Conservation (phyloP, 2,888 invertebrate genomes). For the Ochropleura plecta region DNA sequence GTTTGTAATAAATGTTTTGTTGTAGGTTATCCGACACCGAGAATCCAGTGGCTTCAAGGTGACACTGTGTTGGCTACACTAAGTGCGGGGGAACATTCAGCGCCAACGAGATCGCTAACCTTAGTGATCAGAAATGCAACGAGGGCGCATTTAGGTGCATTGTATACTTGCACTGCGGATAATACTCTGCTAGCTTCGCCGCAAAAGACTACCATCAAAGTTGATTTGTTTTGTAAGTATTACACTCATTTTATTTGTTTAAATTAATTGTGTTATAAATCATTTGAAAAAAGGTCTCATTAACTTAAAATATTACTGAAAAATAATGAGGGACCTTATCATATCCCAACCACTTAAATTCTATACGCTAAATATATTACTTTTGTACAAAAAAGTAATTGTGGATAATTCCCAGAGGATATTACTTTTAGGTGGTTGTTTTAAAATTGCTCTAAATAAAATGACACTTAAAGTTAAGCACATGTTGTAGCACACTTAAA, state of each 20-base stretch:
- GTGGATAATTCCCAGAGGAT: slow-evolving; percentile 18
- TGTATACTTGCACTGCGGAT: slow-evolving; percentile 93
- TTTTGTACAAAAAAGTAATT: slow-evolving; percentile 29
- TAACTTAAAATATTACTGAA: slow-evolving; percentile 8
- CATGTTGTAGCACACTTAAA: slow-evolving; percentile 23
- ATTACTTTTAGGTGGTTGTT: slow-evolving; percentile 4
- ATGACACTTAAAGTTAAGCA: slow-evolving; percentile 30
- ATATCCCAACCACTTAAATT: slow-evolving; percentile 6
- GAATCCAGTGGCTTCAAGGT: slow-evolving; percentile 86
- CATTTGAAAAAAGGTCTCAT: slow-evolving; percentile 15
- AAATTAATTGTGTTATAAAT: neutral
- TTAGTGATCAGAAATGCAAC: slow-evolving; percentile 83
- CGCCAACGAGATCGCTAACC: slow-evolving; percentile 77
- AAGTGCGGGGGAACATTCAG: slow-evolving; percentile 77
- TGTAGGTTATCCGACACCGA: slow-evolving; percentile 86
- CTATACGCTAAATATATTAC: slow-evolving; percentile 17
- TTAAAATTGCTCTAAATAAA: slow-evolving; percentile 27
- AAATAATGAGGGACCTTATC: slow-evolving; percentile 30
- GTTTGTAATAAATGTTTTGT: slow-evolving; percentile 35
- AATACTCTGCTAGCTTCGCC: slow-evolving; percentile 93
- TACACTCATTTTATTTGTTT: neutral
- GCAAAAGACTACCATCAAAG: slow-evolving; percentile 91
- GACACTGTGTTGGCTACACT: slow-evolving; percentile 80
- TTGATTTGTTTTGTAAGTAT: slow-evolving; percentile 92
- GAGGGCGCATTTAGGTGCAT: slow-evolving; percentile 91